Evolutionary conservation across 2,888 invertebrate species (phyloP).

Genomic region (Lithodes maja): DNA sequence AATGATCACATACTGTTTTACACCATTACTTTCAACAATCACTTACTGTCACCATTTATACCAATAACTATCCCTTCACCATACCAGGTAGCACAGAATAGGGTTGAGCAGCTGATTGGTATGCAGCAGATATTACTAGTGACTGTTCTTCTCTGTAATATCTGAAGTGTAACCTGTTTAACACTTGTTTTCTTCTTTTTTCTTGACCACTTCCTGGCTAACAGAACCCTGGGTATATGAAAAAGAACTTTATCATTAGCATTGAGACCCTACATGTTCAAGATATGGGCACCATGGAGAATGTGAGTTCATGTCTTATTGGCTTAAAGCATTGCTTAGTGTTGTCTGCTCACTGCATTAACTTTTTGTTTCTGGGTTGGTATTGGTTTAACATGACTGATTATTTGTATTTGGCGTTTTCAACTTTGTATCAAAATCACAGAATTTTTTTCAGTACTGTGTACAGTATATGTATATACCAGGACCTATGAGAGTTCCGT

Average conservation of each 20-base stretch:
- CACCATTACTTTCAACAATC: neutral
- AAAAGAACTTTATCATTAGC: slow-evolving; percentile 77
- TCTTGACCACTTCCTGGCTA: slow-evolving; percentile 54
- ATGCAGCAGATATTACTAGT: neutral
- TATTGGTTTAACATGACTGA: neutral
- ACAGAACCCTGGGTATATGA: slow-evolving; percentile 88
- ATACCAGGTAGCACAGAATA: neutral
- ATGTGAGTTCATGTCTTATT: slow-evolving; percentile 82
- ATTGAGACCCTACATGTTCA: slow-evolving; percentile 73
- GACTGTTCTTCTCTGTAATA: neutral
- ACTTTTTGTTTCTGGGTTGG: neutral
- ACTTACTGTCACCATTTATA: neutral
- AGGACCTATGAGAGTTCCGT: too few relatives aligned
- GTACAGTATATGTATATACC: too few relatives aligned
- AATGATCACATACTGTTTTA: neutral
- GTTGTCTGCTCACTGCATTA: neutral
- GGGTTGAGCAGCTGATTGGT: slow-evolving; percentile 11
- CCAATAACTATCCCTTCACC: neutral
- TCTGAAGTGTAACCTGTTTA: neutral
- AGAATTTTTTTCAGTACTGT: too few relatives aligned
- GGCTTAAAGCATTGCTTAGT: too few relatives aligned
- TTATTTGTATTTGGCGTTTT: too few relatives aligned
- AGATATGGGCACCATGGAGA: slow-evolving; percentile 83
- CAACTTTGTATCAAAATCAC: too few relatives aligned
- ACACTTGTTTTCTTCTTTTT: neutral